Base-by-base conservation (phyloP, 2,113 vertebrate species). In the Rhinichthys klamathensis region DNA sequence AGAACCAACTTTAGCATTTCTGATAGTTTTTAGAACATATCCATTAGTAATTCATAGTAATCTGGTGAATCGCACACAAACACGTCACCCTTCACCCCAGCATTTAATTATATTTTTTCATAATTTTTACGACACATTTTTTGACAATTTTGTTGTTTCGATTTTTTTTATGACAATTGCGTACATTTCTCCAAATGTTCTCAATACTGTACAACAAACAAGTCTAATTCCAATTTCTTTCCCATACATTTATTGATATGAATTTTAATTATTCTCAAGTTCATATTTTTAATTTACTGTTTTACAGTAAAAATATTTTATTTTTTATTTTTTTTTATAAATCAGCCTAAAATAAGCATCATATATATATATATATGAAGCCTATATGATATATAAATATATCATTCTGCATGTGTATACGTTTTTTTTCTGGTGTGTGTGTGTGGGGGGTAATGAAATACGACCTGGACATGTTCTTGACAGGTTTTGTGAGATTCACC, bases 381-480 rank as follows among this genome's bases (percentile, higher is more conserved):
- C 63, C 27, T 67, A 67, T 32, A 6, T 56, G 16, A 56, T 21
- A 51, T 51, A 51, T 51, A 18, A 51, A 51, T 51, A 27, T 27
- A 27, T 60, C n/a, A n/a, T n/a, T n/a, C 8, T 60, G 58, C 11
- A 9, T 10, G 8, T n/a, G 23, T 60, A 2, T 10, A 41, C 1
- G 1, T 60, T 1, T 54, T 18, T 54, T 30, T 30, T 30, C 30
- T 30, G 30, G 30, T 30, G 30, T 30, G 30, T 30, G 30, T 16
- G 0, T 0, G 3, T 3, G 9, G 9, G 35, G 18, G 30, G 30
- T 30, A 30, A 30, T 70, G 67, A 70, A 70, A 70, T 70, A 38
- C 3, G 23, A 73, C 70, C 70, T 73, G 70, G 70, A 73, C n/a
- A 73, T 73, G 23, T 73, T 73, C 10, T 73, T 25, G 70, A 73